Base-by-base conservation (phyloP, 2,113 vertebrate species). In the Phocoena phocoena region DNA sequence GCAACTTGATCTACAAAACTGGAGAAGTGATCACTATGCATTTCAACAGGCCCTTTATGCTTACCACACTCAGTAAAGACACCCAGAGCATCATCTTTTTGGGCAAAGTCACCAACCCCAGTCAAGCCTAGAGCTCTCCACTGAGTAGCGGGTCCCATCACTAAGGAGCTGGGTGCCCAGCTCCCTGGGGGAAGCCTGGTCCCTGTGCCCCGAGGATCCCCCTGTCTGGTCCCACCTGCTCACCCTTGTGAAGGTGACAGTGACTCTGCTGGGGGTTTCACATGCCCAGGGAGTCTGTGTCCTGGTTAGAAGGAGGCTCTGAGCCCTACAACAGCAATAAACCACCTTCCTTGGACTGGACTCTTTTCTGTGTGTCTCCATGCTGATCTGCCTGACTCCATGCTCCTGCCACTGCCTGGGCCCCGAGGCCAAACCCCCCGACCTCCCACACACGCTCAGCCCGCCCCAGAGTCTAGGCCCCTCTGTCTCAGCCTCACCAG, bases 401-500 rank as follows among this genome's bases (percentile, higher is more conserved):
- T 0, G 0, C 26, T 55, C 44, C 28, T 76, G 28, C 20, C 3
- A 31, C 15, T 26, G 0, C 15, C 10, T 25, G 3, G 25, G 53
- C 8, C 41, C 9, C 0, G 1, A 60, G 21, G 6, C 26, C 13
- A 6, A 41, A 26, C 15, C 10, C 21, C 18, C 0, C 0, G 0
- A 18, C 11, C 38, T 70, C 23, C 36, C 38, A n/a, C 0, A 1
- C 10, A n/a, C 12, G 0, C 21, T 44, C 17, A 53, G n/a, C 12
- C 62, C 70, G 5, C 33, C 17, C 8, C 44, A 77, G 53, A 8
- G 33, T 25, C 6, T 28, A 47, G 44, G 26, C 28, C 5, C 47
- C n/a, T 70, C 2, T 98, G 94, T 99, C 98, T 18, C 94, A 47
- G 23, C 0, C 0, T 21, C 31, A 6, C 36, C 28, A 23, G 11